Percentiles rank a stretch among this genome's conserved stretches.
These are phyloP conservation scores for Plutella xylostella DNA, from an alignment of 2,888 invertebrate species.

Conservation along the genomic window DNA sequence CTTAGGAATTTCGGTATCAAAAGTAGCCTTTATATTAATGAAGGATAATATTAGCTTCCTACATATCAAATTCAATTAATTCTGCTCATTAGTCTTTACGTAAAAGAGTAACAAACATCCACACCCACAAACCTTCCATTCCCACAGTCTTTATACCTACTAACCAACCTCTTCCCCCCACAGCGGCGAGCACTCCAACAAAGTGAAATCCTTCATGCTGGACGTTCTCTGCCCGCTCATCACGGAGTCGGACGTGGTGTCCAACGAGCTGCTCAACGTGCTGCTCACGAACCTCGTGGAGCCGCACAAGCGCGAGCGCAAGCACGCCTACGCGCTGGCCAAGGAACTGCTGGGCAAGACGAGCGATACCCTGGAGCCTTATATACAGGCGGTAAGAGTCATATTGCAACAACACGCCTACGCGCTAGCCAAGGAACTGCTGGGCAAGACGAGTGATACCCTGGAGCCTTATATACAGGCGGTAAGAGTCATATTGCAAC, in stretches of 20 bases:
- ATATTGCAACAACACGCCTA: constrained; percentile 91
- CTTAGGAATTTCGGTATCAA: no score
- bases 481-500: no score
- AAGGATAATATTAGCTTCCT: no score
- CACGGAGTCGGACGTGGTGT: constrained; percentile 94
- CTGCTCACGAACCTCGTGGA: constrained; percentile 95
- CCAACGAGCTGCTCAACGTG: constrained; percentile 93
- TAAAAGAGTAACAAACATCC: no score
- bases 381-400: constrained; percentile 87
- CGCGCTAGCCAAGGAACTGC: constrained; percentile 89
- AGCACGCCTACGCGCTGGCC: constrained; percentile 90
- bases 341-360: constrained; percentile 94
- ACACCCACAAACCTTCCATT: no score
- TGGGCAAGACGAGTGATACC: constrained; percentile 91
- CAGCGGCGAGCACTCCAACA: constrained; percentile 95
- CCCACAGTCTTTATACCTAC: no score
- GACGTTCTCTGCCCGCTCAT: constrained; percentile 95
- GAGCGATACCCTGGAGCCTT: constrained; percentile 91
- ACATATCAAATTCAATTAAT: no score
- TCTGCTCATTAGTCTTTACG: no score
- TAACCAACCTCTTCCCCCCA: no score
- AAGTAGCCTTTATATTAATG: no score
- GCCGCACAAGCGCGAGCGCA: constrained; percentile 89
- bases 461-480: constrained; percentile 95
- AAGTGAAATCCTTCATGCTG: constrained; percentile 97